These are phyloP conservation scores for Ichneumon xanthorius DNA, from an alignment of 2,888 invertebrate genomes.

Conservation along the genomic window DNA sequence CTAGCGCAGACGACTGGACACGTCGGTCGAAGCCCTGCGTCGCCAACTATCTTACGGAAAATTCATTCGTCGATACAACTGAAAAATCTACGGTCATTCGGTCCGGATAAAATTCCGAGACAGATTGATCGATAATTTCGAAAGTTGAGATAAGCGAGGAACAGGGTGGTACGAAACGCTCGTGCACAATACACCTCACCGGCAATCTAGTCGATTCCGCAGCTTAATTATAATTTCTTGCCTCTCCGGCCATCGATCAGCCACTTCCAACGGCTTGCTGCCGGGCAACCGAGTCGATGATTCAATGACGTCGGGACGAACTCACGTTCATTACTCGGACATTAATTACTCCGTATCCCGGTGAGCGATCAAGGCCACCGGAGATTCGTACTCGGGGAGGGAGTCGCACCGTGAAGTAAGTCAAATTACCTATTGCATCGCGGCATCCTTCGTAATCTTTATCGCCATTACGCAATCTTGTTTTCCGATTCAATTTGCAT, in stretches of 20 bases:
- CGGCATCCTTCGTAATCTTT: background rate
- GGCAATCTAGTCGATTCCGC: conserved; percentile 60
- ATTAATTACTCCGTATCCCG: conserved; percentile 62
- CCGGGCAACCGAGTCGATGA: conserved; percentile 45
- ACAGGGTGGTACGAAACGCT: conserved; percentile 23
- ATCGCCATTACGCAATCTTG: conserved; percentile 25
- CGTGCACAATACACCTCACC: conserved; percentile 39
- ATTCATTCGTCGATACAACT: conserved; percentile 13
- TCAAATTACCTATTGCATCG: conserved; percentile 19
- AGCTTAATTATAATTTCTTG: conserved; percentile 63
- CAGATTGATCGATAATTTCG: conserved; percentile 48
- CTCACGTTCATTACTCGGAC: conserved; percentile 61
- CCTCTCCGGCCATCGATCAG: conserved; percentile 57
- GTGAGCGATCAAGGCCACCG: conserved; percentile 62
- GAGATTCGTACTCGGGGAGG: conserved; percentile 16
- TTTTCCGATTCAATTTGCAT: conserved; percentile 6
- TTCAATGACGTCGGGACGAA: conserved; percentile 58
- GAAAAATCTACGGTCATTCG: conserved; percentile 17
- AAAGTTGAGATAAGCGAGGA: conserved; percentile 33
- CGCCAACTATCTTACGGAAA: background rate
- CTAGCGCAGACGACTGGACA: conserved; percentile 35
- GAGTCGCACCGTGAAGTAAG: background rate
- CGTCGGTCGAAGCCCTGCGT: background rate
- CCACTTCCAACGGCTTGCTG: conserved; percentile 10
- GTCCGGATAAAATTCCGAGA: conserved; percentile 20